Conservation (phyloP, 2,888 invertebrate species). For the Rhodophaea formosa region DNA sequence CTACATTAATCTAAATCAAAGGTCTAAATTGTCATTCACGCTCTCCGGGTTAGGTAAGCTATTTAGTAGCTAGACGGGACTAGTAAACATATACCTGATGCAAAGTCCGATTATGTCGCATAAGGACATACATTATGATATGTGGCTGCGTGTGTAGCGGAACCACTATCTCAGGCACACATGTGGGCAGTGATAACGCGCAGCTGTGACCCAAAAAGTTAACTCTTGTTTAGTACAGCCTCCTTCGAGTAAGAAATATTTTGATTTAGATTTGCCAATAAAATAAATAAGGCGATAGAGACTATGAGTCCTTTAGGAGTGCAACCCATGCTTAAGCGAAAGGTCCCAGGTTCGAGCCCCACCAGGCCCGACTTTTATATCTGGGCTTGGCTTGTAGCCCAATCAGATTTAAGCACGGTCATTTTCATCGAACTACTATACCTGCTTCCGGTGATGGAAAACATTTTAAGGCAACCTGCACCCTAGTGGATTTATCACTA, state of each 20-base stretch:
- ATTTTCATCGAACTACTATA: too few species aligned
- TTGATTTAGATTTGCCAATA: background rate
- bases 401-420: too few species aligned
- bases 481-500: too few species aligned
- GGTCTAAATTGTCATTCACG: background rate
- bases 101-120: conserved; percentile 30
- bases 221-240: conserved; percentile 39
- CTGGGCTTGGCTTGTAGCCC: too few species aligned
- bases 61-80: background rate
- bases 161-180: conserved; percentile 54
- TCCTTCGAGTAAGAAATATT: conserved; percentile 10
- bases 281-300: too few species aligned
- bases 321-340: too few species aligned
- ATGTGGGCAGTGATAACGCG: conserved; percentile 49
- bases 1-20: too few species aligned
- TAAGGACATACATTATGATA: conserved; percentile 53
- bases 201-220: conserved; percentile 76
- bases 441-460: too few species aligned
- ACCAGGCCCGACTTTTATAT: too few species aligned
- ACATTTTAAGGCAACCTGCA: too few species aligned
- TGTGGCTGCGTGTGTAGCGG: conserved; percentile 41
- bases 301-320: too few species aligned
- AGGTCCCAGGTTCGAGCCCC: too few species aligned
- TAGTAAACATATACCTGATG: conserved; percentile 5
- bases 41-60: background rate